Conservation (phyloP, 37 sponge, comb jelly and placozoan species). For the Cladorhizidae sp. region DNA sequence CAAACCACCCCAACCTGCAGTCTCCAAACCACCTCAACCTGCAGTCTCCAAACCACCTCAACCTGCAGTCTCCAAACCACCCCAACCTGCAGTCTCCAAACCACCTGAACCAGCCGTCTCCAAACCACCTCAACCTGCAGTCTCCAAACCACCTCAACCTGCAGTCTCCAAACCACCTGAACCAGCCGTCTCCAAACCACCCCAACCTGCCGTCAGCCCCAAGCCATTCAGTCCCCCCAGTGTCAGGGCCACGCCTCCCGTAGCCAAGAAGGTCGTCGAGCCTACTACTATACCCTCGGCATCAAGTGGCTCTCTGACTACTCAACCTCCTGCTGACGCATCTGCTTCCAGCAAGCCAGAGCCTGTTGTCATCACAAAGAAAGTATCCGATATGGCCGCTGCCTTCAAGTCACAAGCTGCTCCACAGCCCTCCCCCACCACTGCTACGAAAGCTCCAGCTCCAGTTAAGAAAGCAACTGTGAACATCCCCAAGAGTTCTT, state of each 20-base stretch:
- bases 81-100: neutral
- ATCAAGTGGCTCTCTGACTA: neutral
- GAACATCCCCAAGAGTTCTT: too few species aligned
- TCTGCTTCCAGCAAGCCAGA: conserved; percentile 5
- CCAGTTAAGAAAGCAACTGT: too few species aligned
- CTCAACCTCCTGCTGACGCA: neutral
- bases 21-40: too few species aligned
- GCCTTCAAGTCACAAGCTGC: neutral
- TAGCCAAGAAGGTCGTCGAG: too few species aligned
- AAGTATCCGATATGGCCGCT: too few species aligned
- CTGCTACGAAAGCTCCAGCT: neutral
- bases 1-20: neutral
- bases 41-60: conserved; percentile 9
- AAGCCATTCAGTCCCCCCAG: neutral
- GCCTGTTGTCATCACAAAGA: neutral
- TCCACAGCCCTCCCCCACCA: neutral
- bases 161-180: conserved; percentile 3
- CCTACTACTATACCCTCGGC: too few species aligned
- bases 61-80: conserved; percentile 6
- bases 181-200: neutral
- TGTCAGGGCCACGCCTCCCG: too few species aligned
- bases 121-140: conserved; percentile 10
- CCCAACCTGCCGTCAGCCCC: neutral
- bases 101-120: neutral
- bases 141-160: conserved; percentile 9